Evolutionary conservation across 92 coral and sea anemone species (phyloP), one percentile per base, ranked within the genome.

Genomic region (Porites cylindrica): DNA sequence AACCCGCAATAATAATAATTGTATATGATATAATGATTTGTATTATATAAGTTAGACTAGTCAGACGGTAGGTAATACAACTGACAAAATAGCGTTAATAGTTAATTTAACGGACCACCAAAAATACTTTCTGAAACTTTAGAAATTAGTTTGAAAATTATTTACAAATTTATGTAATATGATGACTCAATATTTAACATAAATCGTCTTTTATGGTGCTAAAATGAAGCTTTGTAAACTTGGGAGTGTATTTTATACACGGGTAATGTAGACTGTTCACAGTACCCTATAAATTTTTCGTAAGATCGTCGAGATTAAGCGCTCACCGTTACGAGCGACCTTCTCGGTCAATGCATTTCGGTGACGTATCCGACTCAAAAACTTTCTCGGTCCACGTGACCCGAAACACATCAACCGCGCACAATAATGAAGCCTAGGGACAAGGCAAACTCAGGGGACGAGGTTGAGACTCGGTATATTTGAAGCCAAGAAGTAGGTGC

Each of bases 41-140:
- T 8, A 10, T 56, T 56, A 10, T 56, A 56, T 8, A 14, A 9
- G 11, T 10, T 56, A 56, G 13, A 10, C 11, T 56, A 56, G 61
- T 56, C 61, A 56, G 61, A 10, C 52, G 4, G 18, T 18, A 11
- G 76, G 76, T 14, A 38, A 23, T 53, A 70, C 70, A 56, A 56
- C 87, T 23, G 52, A 11, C 62, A 74, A 62, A 83, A 83, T 83
- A 83, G 87, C 60, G 10, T 61, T 16, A 80, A 24, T 24, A 38
- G 11, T 52, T 54, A 64, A 65, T 50, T 73, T 20, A 51, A 75
- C 26, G 56, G 56, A 70, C 70, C 70, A 70, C 77, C 78, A 72
- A 83, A 62, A 83, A 82, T 82, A 72, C 87, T 53, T 71, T 81
- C 24, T 70, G 76, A 8, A 81, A 69, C 32, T 81, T 73, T 82